Base-by-base conservation (phyloP, 2,888 invertebrate species). In the Halictus ligatus region DNA sequence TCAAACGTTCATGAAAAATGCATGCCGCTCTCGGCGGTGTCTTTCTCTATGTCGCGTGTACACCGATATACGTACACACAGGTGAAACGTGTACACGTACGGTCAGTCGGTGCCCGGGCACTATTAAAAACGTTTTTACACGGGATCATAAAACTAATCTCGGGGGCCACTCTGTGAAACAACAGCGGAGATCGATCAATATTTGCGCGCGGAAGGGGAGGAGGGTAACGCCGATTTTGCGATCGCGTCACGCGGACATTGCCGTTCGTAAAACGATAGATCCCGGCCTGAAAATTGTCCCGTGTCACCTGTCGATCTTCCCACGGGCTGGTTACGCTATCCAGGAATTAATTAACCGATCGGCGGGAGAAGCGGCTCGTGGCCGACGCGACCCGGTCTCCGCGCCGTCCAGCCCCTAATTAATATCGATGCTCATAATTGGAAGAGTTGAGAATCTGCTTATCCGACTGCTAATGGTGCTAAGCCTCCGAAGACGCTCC, bases 381-480 rank as follows among this genome's bases (percentile, higher is more conserved):
- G 48, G 40, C 5, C 48, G 58, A 46, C 60, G 15, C 58, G 58
- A 46, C 60, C 10, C 43, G 54, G 6, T 46, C 76, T 25, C 48
- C 5, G 46, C 29, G 54, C 12, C 21, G 48, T 10, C 15, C 35
- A 25, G 35, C 60, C 7, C 75, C 75, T 76, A 86, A 87, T 80
- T 80, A 78, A 87, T 86, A 21, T 21, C 29, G 80, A 64, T 78
- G 69, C 73, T 76, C 80, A 71, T 76, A 81, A 83, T 86, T 64
- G 87, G 80, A 86, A 86, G 87, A 78, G 75, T 83, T 74, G 46
- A 35, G 81, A 75, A 81, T 84, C 81, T 74, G 90, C 88, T 89
- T 80, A 86, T 72, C 69, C 69, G 64, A 46, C 78, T 67, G 64
- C 64, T 29, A 35, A 64, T 64, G 29, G 15, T 25, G 18, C 8